These are phyloP conservation scores for Meteorus sp. DNA, from an alignment of 1,140 invertebrate species.

Conservation along the genomic window DNA sequence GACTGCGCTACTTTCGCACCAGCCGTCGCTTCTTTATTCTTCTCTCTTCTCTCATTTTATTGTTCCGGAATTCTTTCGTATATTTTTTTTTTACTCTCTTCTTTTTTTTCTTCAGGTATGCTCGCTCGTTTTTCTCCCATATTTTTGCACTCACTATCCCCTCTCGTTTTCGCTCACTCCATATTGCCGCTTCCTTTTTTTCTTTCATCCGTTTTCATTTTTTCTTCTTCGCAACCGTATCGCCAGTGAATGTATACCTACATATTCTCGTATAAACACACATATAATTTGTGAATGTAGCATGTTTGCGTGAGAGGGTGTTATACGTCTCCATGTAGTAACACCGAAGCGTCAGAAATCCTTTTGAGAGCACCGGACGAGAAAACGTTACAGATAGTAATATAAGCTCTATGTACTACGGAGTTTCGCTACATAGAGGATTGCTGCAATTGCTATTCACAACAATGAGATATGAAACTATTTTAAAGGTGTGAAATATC, in stretches of 20 bases:
- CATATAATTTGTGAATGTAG: too few relatives aligned
- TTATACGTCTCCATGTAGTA: conserved; percentile 18
- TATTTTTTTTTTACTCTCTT: conserved; percentile 5
- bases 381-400: conserved; percentile 1
- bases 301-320: conserved; percentile 23
- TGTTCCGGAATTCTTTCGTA: conserved; percentile 4
- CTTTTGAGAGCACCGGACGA: conserved; percentile 2
- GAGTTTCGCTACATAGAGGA: too few relatives aligned
- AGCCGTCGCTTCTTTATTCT: background rate
- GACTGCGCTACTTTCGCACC: conserved; percentile 8
- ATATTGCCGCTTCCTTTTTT: background rate
- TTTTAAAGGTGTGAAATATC: too few relatives aligned
- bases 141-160: background rate
- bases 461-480: too few relatives aligned
- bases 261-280: too few relatives aligned
- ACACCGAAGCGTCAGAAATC: conserved; percentile 15
- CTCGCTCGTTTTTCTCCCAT: conserved; percentile 2
- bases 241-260: too few relatives aligned
- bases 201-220: background rate
- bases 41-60: conserved; percentile 15
- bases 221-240: too few relatives aligned
- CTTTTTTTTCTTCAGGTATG: conserved; percentile 13
- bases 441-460: background rate
- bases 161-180: background rate
- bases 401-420: background rate